Evolutionary conservation across 2,888 invertebrate species (phyloP), one percentile per base, ranked within the genome.

Genomic region (Trissonchulus sp.): DNA sequence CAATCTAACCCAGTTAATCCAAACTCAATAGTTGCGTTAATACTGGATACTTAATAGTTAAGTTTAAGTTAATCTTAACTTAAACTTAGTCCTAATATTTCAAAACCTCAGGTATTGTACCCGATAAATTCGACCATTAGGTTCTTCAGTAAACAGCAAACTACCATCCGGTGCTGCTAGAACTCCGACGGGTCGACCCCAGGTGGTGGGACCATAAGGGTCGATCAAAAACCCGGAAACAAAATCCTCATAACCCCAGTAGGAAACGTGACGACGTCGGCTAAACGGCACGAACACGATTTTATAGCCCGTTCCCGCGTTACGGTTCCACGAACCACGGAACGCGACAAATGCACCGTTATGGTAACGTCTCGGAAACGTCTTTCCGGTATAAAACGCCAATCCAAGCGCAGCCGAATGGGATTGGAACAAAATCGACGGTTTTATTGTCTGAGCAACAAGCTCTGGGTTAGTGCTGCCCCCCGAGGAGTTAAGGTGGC

Each of bases 171-270:
- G 30, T 37, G 18, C 2, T 18, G 8, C 23, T 23, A 28, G 2
- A 30, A 74, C 34, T 18, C 74, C 74, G 18, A 74, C 74, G 2
- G 74, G 74, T 8, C 74, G 74, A 31, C 74, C 74, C 74, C 74
- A 74, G n/a, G 36, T 74, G 37, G 72, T 34, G 3, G n/a, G n/a
- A 2, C 28, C 30, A 15, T n/a, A 18, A 33, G 74, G 28, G 23
- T 65, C 68, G 33, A n/a, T 33, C 34, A 74, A 8, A 31, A 34
- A 74, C 3, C 74, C 74, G 8, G 74, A 72, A 8, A 74, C 18
- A 48, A 74, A 74, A n/a, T 74, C 74, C 37, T 74, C 74, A 30
- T 74, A 74, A 23, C 23, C 8, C 8, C 48, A 8, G 34, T 74
- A 31, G 28, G 28, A 23, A 3, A 8, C 23, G 30, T 31, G 31